Conservation (phyloP, 2,888 invertebrate genomes). For the Pollenia angustigena region DNA sequence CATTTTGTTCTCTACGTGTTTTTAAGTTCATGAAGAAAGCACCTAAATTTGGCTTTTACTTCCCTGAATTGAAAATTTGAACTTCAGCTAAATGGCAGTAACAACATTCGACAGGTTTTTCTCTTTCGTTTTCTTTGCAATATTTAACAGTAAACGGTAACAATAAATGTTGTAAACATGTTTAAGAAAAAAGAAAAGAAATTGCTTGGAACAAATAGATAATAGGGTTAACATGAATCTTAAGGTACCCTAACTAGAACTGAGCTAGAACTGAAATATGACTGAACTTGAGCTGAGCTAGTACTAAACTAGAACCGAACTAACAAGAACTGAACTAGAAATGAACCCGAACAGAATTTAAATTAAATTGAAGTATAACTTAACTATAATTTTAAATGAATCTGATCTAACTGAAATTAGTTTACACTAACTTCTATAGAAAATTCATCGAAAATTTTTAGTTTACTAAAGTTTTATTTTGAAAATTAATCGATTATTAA, state of each 20-base stretch:
- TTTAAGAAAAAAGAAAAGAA: not conserved
- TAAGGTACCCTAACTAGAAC: not conserved
- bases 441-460: too few relatives aligned
- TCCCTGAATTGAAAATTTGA: conserved; percentile 52
- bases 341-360: too few relatives aligned
- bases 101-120: conserved; percentile 28
- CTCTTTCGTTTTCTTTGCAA: not conserved
- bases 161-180: conserved; percentile 48
- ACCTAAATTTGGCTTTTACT: conserved; percentile 43
- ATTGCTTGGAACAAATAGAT: not conserved
- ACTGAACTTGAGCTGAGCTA: too few relatives aligned
- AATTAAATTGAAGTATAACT: too few relatives aligned
- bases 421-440: not conserved
- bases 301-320: too few relatives aligned
- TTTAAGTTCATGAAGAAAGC: not conserved
- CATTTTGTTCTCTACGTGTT: not conserved
- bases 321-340: too few relatives aligned
- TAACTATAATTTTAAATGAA: too few relatives aligned
- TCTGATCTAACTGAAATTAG: not conserved
- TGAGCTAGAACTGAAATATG: too few relatives aligned
- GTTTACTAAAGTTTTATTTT: too few relatives aligned
- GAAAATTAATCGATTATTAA: too few relatives aligned
- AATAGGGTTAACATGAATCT: not conserved
- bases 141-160: conserved; percentile 35
- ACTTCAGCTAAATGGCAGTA: conserved; percentile 48